A percentile compares a stretch with the other conserved stretches of the same genome.
phyloP scores from a whole-genome alignment of 2,888 invertebrate genomes.

The Protophormia terraenovae region DNA sequence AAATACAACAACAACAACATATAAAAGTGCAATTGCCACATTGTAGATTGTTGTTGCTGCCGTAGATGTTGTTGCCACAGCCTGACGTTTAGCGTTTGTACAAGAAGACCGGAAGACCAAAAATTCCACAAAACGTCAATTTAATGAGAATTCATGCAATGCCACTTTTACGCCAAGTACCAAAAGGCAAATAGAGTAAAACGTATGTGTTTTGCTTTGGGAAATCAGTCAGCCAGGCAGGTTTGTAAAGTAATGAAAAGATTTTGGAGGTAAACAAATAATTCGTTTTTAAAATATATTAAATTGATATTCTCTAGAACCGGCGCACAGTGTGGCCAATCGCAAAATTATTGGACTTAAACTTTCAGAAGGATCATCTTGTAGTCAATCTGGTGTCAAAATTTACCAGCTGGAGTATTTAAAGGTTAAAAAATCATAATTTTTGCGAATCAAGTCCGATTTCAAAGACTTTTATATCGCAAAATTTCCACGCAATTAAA shows the following conservation, averaged over 20 bases:
- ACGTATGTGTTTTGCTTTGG: background rate
- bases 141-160: slow-evolving; percentile 71
- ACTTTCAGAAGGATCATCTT: too few species aligned
- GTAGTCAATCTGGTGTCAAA: too few species aligned
- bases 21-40: slow-evolving; percentile 27
- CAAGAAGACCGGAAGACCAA: slow-evolving; percentile 70
- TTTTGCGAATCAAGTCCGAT: too few species aligned
- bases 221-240: too few species aligned
- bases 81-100: slow-evolving; percentile 27
- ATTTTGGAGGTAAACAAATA: background rate
- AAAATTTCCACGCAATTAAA: too few species aligned
- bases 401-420: too few species aligned
- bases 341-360: too few species aligned
- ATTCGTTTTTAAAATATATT: background rate
- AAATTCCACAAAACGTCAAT: slow-evolving; percentile 72
- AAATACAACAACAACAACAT: slow-evolving; percentile 8
- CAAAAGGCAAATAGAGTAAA: slow-evolving; percentile 58
- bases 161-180: slow-evolving; percentile 65
- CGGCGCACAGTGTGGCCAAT: too few species aligned
- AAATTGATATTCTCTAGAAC: too few species aligned
- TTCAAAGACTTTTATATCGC: too few species aligned
- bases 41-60: slow-evolving; percentile 14
- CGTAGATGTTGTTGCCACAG: background rate
- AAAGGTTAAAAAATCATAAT: too few species aligned
- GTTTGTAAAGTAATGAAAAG: background rate